Evolutionary conservation across 2,797 vertebrate genomes (phyloP), one percentile per base, ranked within the genome.

Genomic region (Muscicapa striata): DNA sequence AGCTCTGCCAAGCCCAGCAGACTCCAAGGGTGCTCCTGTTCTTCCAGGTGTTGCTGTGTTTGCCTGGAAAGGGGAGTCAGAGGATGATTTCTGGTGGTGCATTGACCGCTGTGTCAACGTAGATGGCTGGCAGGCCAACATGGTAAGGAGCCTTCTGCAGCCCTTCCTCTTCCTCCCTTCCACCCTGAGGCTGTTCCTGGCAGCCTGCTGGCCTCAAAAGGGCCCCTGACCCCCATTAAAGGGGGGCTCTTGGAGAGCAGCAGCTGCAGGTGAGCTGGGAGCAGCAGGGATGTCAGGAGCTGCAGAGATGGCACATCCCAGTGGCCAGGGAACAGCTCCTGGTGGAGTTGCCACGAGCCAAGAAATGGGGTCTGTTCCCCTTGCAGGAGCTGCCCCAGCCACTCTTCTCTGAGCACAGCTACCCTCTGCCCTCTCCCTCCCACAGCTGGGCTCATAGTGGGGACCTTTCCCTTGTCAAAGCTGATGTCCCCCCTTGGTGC

Each of bases 1-100:
- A 36, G 83, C 64, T 68, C 61, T 70, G 91, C 75, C 83, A 52
- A 30, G 45, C 45, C 45, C 45, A 46, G 45, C 45, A 46, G 45
- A 8, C 75, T 46, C 49, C 54, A 79, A 54, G 90, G 89, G 23
- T 84, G 55, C 48, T 88, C 36, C 63, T 96, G 82, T 72, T 90
- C 97, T 95, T 76, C 9, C 90, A 99, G 99, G 99, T 93, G 98
- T 99, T 38, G 98, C 99, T 2, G 99, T 99, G 96, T 99, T 99
- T 96, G 99, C 99, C 57, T 99, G 99, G 99, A 99, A 99, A 91
- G 99, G 99, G 41, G 99, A 99, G 96, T 99, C 99, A 1, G 99
- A 99, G 97, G 99, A 99, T 74, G 99, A 99, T 97, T 99, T 99
- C 98, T 99, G 99, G 99, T 99, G 99, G 99, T 99, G 99, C 97